Percentiles rank a stretch among this genome's conserved stretches.
These are phyloP conservation scores for Tychaedon coryphoeus DNA, from an alignment of 2,113 vertebrate genomes.

Conservation along the genomic window DNA sequence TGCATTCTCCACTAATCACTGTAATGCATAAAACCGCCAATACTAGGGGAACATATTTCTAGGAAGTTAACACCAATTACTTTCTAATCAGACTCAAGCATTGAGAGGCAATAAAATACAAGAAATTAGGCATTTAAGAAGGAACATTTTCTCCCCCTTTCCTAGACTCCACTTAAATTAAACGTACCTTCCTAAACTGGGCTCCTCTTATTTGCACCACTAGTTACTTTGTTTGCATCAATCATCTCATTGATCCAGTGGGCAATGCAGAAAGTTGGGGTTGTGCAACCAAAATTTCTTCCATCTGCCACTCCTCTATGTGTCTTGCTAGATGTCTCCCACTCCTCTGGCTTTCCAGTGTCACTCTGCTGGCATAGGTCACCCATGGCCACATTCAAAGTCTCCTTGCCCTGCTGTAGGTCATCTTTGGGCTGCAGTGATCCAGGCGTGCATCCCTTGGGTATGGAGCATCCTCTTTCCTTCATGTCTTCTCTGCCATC, in stretches of 20 bases:
- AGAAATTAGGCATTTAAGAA: background rate
- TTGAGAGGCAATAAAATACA: background rate
- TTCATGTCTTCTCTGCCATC: background rate
- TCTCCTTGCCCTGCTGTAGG: background rate
- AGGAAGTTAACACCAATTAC: background rate
- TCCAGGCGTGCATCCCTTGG: background rate
- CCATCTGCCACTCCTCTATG: background rate
- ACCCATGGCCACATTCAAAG: background rate
- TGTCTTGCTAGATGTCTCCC: background rate
- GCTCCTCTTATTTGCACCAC: background rate
- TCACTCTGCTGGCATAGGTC: background rate
- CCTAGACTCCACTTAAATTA: background rate
- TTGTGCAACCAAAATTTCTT: background rate
- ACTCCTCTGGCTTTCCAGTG: background rate
- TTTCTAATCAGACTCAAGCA: background rate
- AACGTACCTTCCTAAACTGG: background rate
- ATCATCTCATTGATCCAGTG: background rate
- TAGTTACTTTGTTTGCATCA: fast-evolving
- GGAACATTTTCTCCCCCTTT: background rate
- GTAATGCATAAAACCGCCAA: background rate
- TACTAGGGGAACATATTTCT: background rate
- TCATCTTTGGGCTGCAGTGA: background rate
- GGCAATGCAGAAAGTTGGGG: background rate
- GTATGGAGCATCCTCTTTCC: background rate
- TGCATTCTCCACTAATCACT: background rate